These are phyloP conservation scores for Platypus cylindrus DNA, from an alignment of 2,888 invertebrate species.

Conservation along the genomic window DNA sequence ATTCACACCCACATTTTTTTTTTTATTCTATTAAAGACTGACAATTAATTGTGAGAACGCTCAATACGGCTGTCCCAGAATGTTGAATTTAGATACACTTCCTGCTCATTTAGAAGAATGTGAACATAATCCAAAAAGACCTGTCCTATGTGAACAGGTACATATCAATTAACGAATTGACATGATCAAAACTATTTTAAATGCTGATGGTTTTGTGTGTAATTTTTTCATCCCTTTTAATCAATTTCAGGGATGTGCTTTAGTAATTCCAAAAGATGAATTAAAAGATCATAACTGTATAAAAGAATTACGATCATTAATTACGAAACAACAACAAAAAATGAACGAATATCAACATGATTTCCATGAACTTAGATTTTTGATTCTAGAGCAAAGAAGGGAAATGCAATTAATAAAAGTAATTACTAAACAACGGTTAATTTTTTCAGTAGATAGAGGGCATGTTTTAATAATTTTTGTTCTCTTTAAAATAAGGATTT, in stretches of 20 bases:
- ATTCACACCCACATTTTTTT: too few species aligned
- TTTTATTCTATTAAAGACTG: conserved; percentile 43
- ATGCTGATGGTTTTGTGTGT: not conserved
- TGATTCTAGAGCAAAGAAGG: conserved; percentile 78
- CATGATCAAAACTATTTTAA: not conserved
- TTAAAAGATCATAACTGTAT: conserved; percentile 90
- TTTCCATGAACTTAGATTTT: conserved; percentile 71
- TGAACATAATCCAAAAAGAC: conserved; percentile 87
- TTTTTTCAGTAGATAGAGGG: too few species aligned
- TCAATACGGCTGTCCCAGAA: conserved; percentile 69
- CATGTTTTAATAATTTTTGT: not conserved
- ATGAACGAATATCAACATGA: conserved; percentile 78
- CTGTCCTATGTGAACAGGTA: conserved; percentile 74
- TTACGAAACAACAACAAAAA: conserved; percentile 77
- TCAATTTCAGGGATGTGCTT: conserved; percentile 68
- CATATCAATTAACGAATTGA: not conserved
- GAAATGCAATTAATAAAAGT: conserved; percentile 81
- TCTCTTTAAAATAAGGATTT: conserved; percentile 50
- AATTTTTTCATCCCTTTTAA: too few species aligned
- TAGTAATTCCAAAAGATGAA: conserved; percentile 91
- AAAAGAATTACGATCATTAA: conserved; percentile 69
- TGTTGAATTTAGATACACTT: conserved; percentile 77
- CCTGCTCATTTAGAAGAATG: conserved; percentile 83
- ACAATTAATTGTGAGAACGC: conserved; percentile 87
- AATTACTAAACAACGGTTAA: too few species aligned